These are phyloP conservation scores for Plagodis dolabraria DNA, from an alignment of 2,888 invertebrate species.

Conservation along the genomic window DNA sequence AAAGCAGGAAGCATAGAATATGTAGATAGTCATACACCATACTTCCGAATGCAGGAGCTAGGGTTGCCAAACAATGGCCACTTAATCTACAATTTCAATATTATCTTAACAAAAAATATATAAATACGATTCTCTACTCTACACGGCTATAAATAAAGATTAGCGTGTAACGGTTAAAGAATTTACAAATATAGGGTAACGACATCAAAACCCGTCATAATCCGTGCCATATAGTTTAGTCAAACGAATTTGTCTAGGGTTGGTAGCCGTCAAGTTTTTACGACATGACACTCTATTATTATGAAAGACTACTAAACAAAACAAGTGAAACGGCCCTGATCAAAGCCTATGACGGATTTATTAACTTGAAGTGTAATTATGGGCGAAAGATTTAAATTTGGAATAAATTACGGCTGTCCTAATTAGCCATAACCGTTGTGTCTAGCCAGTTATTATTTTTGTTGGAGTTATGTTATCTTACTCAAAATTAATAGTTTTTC, in stretches of 20 bases:
- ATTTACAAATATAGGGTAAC: conserved; percentile 35
- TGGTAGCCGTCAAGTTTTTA: conserved; percentile 62
- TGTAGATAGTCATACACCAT: conserved; percentile 13
- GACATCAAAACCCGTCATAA: conserved; percentile 57
- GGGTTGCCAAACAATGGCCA: conserved; percentile 60
- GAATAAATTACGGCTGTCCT: conserved; percentile 31
- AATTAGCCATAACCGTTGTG: conserved; percentile 28
- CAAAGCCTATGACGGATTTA: conserved; percentile 44
- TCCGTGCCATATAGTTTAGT: conserved; percentile 48
- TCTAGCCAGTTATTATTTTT: neutral
- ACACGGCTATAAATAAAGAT: conserved; percentile 38
- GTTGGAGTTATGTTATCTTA: no score
- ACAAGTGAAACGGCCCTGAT: conserved; percentile 58
- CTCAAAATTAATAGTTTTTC: conserved; percentile 15
- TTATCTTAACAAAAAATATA: conserved; percentile 27
- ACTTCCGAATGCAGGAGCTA: conserved; percentile 56
- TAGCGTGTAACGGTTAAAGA: conserved; percentile 18
- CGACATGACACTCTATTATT: conserved; percentile 67
- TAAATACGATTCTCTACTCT: conserved; percentile 41
- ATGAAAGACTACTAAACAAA: no score
- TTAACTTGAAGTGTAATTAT: conserved; percentile 29
- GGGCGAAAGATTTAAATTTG: conserved; percentile 27
- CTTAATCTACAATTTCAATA: conserved; percentile 54
- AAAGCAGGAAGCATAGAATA: conserved; percentile 66
- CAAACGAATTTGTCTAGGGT: conserved; percentile 63